These are phyloP conservation scores for Deroplatys truncata DNA, from an alignment of 2,888 invertebrate genomes.

Conservation along the genomic window DNA sequence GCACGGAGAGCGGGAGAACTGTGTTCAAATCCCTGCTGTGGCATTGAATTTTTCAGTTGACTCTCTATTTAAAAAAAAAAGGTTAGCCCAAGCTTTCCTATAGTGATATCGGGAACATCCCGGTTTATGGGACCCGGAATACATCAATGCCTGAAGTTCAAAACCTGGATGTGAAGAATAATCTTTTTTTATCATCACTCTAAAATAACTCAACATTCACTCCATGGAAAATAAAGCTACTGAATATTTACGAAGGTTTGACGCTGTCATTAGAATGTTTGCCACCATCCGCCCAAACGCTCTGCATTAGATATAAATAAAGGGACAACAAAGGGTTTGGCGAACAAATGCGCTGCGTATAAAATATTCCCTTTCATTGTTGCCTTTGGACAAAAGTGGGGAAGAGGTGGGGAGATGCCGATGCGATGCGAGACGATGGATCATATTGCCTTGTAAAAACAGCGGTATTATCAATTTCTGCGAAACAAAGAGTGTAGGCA, in stretches of 20 bases:
- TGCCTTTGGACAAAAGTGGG: not conserved
- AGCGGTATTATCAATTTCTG: not conserved
- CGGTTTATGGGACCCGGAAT: too few species aligned
- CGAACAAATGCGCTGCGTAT: not conserved
- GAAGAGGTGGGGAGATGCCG: not conserved
- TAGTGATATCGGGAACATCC: too few species aligned
- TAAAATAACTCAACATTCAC: not conserved
- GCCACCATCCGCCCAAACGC: not conserved
- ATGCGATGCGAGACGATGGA: not conserved
- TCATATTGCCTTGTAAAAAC: not conserved
- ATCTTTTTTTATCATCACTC: too few species aligned
- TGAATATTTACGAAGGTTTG: not conserved
- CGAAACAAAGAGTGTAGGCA: not conserved
- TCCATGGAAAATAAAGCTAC: not conserved
- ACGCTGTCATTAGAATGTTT: too few species aligned
- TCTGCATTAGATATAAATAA: not conserved
- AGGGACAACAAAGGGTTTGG: not conserved
- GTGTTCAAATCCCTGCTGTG: too few species aligned
- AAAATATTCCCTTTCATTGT: not conserved
- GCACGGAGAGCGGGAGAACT: too few species aligned
- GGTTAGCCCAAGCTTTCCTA: too few species aligned
- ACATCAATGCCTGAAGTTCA: too few species aligned
- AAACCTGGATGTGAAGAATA: too few species aligned
- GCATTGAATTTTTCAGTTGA: too few species aligned
- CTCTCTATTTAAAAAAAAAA: too few species aligned